Evolutionary conservation across 2,888 invertebrate species (phyloP), one percentile per base, ranked within the genome.

Genomic region (Erynnis tages): DNA sequence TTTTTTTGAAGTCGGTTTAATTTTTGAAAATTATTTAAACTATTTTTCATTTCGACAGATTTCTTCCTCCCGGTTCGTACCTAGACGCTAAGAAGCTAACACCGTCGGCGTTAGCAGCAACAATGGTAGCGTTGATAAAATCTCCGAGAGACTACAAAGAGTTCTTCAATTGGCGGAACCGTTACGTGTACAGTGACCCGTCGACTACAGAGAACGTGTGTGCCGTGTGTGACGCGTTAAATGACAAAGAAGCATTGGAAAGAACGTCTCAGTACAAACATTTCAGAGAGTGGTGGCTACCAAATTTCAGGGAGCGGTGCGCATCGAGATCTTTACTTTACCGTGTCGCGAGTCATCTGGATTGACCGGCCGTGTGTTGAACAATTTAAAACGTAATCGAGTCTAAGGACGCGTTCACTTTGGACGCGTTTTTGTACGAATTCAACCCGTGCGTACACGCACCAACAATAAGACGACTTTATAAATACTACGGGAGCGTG

Each of bases 31-130:
- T n/a, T n/a, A n/a, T n/a, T n/a, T n/a, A n/a, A n/a, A n/a, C n/a
- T n/a, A n/a, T n/a, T n/a, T n/a, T n/a, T n/a, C n/a, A n/a, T n/a
- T 8, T 27, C 27, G 7, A 37, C 77, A 88, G 87, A 54, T 88
- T 85, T 55, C 75, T 88, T 3, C 86, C 88, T 1, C 86, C 83
- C 0, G 75, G 74, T 0, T 82, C 86, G 0, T 88, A 86, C 53
- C 54, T 88, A 7, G 71, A 87, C 52, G 81, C 73, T 0, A 60
- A 61, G 0, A 62, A 59, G 2, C 56, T 63, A 2, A 60, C 55
- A 1, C 65, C 72, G 0, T 34, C 53, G 1, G 54, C 73, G 0
- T 52, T 85, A 11, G 87, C 85, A 0, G 55, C 58, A 0, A 60
- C 60, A 2, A 80, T 88, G 54, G 64, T 69, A 8, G 56, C 54